Percentiles rank a stretch among this genome's conserved stretches.
Evolutionary conservation across 1,140 invertebrate genomes (phyloP).

Genomic region (Thalassaphorura encarpata): DNA sequence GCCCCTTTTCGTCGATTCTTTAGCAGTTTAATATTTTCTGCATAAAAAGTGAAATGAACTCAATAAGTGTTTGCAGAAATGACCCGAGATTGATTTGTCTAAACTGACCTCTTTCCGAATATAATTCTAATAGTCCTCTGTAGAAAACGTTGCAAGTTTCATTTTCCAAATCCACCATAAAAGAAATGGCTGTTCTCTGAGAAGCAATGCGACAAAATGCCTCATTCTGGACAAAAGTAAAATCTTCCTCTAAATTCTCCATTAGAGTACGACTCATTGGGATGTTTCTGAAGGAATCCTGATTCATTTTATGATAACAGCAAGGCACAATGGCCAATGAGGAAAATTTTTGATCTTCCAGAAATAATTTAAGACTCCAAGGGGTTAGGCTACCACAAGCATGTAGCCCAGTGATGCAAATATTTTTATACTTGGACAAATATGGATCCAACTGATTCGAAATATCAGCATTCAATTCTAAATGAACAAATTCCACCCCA

Average conservation of each 20-base stretch:
- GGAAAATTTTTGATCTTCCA: conserved; percentile 47
- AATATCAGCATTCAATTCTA: conserved; percentile 36
- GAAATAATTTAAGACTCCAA: conserved; percentile 58
- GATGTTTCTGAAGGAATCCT: conserved; percentile 42
- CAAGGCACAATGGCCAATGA: conserved; percentile 65
- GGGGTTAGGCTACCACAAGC: conserved; percentile 73
- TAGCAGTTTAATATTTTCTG: conserved; percentile 6
- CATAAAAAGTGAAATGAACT: conserved; percentile 30
- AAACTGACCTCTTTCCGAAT: conserved; percentile 43
- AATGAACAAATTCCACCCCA: conserved; percentile 48
- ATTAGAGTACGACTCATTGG: conserved; percentile 43
- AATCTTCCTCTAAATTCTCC: not conserved
- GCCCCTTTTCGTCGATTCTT: conserved; percentile 5
- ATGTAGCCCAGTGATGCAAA: conserved; percentile 59
- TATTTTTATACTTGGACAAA: conserved; percentile 20
- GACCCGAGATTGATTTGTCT: not conserved
- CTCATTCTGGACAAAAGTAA: conserved; percentile 44
- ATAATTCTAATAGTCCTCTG: conserved; percentile 49
- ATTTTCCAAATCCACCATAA: conserved; percentile 38
- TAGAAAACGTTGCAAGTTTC: conserved; percentile 47
- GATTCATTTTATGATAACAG: conserved; percentile 68
- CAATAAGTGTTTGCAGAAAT: not conserved
- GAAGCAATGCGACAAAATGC: conserved; percentile 54
- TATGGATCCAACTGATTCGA: not conserved
- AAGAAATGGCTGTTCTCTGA: conserved; percentile 43